Evolutionary conservation across 1,140 invertebrate genomes (phyloP), one percentile per base, ranked within the genome.

Genomic region (Macrotrachela quadricornifera): DNA sequence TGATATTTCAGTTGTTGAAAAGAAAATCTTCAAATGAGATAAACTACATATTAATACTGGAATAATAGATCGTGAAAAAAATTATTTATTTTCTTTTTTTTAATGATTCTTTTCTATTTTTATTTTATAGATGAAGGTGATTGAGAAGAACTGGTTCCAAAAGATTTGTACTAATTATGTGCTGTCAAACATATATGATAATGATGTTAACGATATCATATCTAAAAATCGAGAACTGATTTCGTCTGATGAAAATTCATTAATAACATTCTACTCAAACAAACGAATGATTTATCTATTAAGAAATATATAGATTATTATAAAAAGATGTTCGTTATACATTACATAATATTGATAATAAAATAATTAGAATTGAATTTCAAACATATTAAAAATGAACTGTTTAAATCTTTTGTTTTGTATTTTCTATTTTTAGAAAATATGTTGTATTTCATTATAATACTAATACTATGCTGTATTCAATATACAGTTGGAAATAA

Each of bases 41-140:
- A 95, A 94, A 66, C 87, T 88, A n/a, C 90, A 96, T 73, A 85
- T 87, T 61, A 94, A 92, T 75, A 76, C 94, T 45, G 90, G 90
- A 17, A 96, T 91, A 9, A 96, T 97, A 62, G 92, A 91, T 1
- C 92, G 96, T 73, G 86, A n/a, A n/a, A n/a, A n/a, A n/a, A n/a
- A n/a, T n/a, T n/a, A n/a, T n/a, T n/a, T n/a, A n/a, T n/a, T n/a
- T n/a, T n/a, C n/a, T n/a, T n/a, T n/a, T n/a, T n/a, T 30, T 30
- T 30, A 8, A 30, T 4, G 16, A 41, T 42, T 17, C 2, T 13
- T 30, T 46, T 46, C 45, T 92, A 92, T 69, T 76, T 91, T 53
- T 62, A 92, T 42, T 71, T 75, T 0, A 73, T 75, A 59, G 71
- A 71, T 15, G 88, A 94, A 73, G 85, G 86, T 2, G 86, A 85